These are phyloP conservation scores for Cydia fagiglandana DNA, from an alignment of 1,140 invertebrate genomes.

Conservation along the genomic window DNA sequence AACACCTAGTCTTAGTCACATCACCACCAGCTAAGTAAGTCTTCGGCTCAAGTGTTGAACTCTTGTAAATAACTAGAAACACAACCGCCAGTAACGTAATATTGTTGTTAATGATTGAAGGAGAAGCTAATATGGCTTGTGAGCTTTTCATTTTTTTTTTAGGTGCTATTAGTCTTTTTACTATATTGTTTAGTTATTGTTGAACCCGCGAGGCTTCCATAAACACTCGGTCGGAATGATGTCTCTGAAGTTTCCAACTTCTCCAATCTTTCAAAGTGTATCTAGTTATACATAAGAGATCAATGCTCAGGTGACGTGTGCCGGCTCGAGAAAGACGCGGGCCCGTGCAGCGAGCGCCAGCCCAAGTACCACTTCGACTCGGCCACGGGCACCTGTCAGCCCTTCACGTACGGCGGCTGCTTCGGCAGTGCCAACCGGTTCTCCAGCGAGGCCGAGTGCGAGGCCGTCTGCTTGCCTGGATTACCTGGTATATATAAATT, in stretches of 20 bases:
- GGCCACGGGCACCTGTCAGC: conserved; percentile 75
- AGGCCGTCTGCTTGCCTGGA: conserved; percentile 46
- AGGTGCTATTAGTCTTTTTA: neutral
- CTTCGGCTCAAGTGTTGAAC: neutral
- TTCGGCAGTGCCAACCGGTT: conserved; percentile 89
- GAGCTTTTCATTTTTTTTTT: no score
- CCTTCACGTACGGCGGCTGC: conserved; percentile 91
- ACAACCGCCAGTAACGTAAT: neutral
- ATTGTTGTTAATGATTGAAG: neutral
- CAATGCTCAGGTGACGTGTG: conserved; percentile 54
- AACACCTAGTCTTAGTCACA: no score
- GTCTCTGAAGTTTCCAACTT: neutral
- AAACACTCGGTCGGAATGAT: neutral
- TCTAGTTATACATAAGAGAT: conserved; percentile 3
- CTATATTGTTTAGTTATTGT: neutral
- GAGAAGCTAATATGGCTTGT: no score
- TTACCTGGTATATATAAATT: neutral
- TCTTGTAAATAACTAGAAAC: conserved; percentile 10
- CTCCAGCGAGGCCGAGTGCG: conserved; percentile 61
- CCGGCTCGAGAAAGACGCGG: conserved; percentile 81
- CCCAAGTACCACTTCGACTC: conserved; percentile 86
- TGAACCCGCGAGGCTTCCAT: neutral
- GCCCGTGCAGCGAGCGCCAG: conserved; percentile 83
- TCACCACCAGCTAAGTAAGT: neutral
- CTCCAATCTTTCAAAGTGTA: neutral